Conservation (phyloP, 2,797 vertebrate genomes). For the Anguilla pacifica region DNA sequence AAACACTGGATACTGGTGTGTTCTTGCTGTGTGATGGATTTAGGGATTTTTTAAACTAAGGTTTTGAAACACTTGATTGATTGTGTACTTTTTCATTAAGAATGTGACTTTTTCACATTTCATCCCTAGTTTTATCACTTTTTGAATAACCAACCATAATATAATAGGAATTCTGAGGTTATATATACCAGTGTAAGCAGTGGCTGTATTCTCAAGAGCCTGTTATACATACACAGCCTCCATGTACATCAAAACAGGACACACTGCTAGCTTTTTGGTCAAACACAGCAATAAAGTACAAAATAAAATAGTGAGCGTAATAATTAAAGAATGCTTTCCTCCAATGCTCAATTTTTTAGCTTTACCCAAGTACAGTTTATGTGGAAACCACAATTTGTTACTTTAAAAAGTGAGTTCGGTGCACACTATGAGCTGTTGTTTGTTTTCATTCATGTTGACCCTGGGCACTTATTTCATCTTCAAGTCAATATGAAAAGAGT, state of each 20-base stretch:
- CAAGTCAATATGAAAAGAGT: not conserved
- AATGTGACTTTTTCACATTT: not conserved
- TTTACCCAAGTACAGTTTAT: not conserved
- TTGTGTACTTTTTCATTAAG: not conserved
- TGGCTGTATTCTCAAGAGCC: not conserved
- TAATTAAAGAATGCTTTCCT: not conserved
- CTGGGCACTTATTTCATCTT: not conserved
- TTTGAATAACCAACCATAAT: not conserved
- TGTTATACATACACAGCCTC: not conserved
- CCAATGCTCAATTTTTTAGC: not conserved
- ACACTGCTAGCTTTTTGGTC: not conserved
- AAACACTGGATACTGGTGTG: slow-evolving; percentile 41
- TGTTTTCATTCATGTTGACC: not conserved
- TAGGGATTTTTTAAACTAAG: not conserved
- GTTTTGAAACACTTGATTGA: slow-evolving; percentile 15
- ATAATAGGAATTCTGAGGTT: not conserved
- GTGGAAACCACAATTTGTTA: not conserved
- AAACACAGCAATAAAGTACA: not conserved
- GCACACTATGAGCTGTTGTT: not conserved
- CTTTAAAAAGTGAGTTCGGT: not conserved
- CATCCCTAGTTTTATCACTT: not conserved
- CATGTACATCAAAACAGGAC: not conserved
- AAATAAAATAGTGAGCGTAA: not conserved
- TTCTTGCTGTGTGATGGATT: slow-evolving; percentile 40
- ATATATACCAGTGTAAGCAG: not conserved